Conservation (phyloP, 1,140 invertebrate genomes). For the Leptinotarsa defecta region DNA sequence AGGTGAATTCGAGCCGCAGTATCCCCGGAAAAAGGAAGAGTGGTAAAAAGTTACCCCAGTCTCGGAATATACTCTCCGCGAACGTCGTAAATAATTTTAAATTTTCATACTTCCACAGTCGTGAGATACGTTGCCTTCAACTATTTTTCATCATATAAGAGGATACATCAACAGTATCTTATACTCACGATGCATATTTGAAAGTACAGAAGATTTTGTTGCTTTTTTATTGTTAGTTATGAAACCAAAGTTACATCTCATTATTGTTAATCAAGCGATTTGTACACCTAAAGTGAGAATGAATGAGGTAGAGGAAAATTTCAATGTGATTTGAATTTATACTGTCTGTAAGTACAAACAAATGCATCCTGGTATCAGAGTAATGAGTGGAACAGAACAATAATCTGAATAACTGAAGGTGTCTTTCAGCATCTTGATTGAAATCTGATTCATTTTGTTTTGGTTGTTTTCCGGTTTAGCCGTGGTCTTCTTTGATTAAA, state of each 20-base stretch:
- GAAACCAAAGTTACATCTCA: neutral
- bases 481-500: no score
- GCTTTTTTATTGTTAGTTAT: neutral
- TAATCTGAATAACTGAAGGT: no score
- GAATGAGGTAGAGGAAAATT: no score
- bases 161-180: neutral
- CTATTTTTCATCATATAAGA: slow-evolving; percentile 7
- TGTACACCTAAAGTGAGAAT: no score
- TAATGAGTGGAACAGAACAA: no score
- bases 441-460: no score
- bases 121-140: neutral
- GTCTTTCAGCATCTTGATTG: no score
- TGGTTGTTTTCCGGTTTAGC: no score
- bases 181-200: neutral
- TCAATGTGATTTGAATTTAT: no score
- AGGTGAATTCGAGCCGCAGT: neutral
- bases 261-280: neutral
- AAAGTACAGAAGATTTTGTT: neutral
- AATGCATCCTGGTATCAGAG: no score
- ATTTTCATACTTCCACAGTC: neutral
- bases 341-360: no score
- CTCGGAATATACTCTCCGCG: neutral
- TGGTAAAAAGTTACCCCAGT: neutral
- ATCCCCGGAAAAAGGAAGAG: neutral
- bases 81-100: slow-evolving; percentile 16